A percentile compares a stretch with the other conserved stretches of the same genome.
Conservation (phyloP, 2,797 vertebrate species). For the Ctenopoma multispine region DNA sequence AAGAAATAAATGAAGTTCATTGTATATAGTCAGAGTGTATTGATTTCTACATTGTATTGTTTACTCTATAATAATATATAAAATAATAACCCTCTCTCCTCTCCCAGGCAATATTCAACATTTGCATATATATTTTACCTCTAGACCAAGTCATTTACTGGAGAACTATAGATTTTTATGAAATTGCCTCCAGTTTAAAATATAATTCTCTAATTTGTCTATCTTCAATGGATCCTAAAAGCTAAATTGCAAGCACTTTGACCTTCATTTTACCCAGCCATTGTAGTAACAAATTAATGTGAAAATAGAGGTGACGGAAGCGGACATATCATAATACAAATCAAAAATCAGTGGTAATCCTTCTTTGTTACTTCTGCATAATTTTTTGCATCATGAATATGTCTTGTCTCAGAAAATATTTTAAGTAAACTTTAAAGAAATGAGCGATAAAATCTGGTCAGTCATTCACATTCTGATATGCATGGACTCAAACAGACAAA, state of each 20-base stretch:
- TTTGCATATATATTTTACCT: constrained; percentile 12
- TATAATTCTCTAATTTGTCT: constrained; percentile 13
- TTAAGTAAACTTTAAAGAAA: too few species aligned
- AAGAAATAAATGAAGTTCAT: constrained; percentile 50
- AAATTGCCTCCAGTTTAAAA: constrained; percentile 14
- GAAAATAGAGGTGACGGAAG: too few species aligned
- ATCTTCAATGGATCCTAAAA: constrained; percentile 28
- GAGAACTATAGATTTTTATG: constrained; percentile 10
- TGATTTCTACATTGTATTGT: constrained; percentile 36
- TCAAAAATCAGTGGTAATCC: too few species aligned
- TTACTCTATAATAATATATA: constrained; percentile 30
- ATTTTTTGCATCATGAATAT: too few species aligned
- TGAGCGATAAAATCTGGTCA: neutral
- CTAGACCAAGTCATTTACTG: neutral
- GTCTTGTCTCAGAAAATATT: too few species aligned
- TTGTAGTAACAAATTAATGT: constrained; percentile 3
- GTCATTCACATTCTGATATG: constrained; percentile 1
- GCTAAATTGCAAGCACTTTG: neutral
- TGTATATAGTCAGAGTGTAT: constrained; percentile 34
- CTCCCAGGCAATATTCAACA: constrained; percentile 20
- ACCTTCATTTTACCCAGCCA: constrained; percentile 18
- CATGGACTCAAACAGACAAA: neutral
- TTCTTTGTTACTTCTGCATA: too few species aligned
- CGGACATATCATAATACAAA: too few species aligned
- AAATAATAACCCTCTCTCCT: constrained; percentile 21